These are phyloP conservation scores for Orientallactaga bullata DNA, from an alignment of 2,113 vertebrate species.

Conservation along the genomic window DNA sequence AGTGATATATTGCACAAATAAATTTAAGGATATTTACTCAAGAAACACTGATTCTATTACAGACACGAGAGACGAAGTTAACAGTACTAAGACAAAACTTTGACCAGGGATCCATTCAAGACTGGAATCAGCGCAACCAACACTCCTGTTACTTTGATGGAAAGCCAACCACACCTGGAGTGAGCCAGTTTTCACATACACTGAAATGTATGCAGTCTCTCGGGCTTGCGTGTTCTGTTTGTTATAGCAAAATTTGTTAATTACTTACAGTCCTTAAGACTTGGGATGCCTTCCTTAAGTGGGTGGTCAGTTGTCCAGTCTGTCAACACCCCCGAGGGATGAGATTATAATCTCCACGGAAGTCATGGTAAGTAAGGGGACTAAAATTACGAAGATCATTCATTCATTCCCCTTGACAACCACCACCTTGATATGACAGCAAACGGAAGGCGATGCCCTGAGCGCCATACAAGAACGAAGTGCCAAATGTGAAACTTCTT, in stretches of 20 bases:
- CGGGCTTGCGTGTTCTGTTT: constrained; percentile 44
- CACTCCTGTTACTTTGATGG: constrained; percentile 16
- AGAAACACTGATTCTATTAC: constrained; percentile 72
- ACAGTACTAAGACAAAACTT: constrained; percentile 56
- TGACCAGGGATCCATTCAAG: constrained; percentile 54
- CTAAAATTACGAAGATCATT: background rate
- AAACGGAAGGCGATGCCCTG: constrained; percentile 29
- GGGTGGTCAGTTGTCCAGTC: background rate
- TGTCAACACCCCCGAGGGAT: constrained; percentile 45
- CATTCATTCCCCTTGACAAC: constrained; percentile 33
- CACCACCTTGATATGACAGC: constrained; percentile 21
- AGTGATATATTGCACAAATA: constrained; percentile 78
- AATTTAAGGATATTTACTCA: constrained; percentile 66
- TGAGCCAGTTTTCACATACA: constrained; percentile 67
- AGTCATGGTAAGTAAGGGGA: background rate
- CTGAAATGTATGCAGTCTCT: constrained; percentile 17
- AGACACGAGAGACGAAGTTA: constrained; percentile 58
- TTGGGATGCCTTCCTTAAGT: constrained; percentile 36
- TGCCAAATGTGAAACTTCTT: constrained; percentile 20
- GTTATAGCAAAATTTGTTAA: constrained; percentile 52
- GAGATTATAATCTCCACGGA: background rate
- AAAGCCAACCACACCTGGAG: constrained; percentile 56
- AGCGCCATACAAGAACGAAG: constrained; percentile 31
- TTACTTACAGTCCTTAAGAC: constrained; percentile 45
- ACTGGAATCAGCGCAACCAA: constrained; percentile 45